Base-by-base conservation (phyloP, 2,888 invertebrate genomes). In the Caenorhabditis japonica region DNA sequence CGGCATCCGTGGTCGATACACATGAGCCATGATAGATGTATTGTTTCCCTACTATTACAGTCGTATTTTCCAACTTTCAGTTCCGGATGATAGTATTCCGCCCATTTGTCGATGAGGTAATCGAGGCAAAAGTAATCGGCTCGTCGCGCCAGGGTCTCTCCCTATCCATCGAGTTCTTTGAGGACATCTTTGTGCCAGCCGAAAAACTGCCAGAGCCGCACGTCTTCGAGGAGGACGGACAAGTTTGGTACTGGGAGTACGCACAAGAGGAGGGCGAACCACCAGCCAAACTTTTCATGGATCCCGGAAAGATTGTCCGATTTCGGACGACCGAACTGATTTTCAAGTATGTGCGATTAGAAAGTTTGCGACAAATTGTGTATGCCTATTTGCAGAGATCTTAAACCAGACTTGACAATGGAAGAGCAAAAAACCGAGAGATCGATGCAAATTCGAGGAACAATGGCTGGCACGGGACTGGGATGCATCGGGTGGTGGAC, bases 21-120 rank as follows among this genome's bases (percentile, higher is more conserved):
- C n/a, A n/a, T n/a, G n/a, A n/a, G n/a, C n/a, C n/a, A n/a, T n/a
- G n/a, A n/a, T n/a, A n/a, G n/a, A n/a, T n/a, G n/a, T n/a, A n/a
- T n/a, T n/a, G n/a, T n/a, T n/a, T n/a, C n/a, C n/a, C n/a, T n/a
- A n/a, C n/a, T n/a, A n/a, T n/a, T 33, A 33, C 34, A 33, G 39
- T 39, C 39, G 39, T 39, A 49, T n/a, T 27, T 27, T 23, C 7
- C 4, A 8, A 12, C 17, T 72, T 77, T 33, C 75, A 80, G 69
- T 99, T 97, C 88, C 92, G 95, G 47, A 96, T 93, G 88, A 93
- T 97, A 44, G 94, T 99, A 1, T 99, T 99, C 87, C 91, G 95
- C 53, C 99, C 97, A 0, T 92, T 93, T 85, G 91, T 94, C 77
- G 97, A 97, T 89, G 97, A 97, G 90, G 92, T 99, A 62, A 89